These are phyloP conservation scores for Hydractinia echinata DNA, from an alignment of 30 jellyfish, hydroid and myxozoan species.

Conservation along the genomic window DNA sequence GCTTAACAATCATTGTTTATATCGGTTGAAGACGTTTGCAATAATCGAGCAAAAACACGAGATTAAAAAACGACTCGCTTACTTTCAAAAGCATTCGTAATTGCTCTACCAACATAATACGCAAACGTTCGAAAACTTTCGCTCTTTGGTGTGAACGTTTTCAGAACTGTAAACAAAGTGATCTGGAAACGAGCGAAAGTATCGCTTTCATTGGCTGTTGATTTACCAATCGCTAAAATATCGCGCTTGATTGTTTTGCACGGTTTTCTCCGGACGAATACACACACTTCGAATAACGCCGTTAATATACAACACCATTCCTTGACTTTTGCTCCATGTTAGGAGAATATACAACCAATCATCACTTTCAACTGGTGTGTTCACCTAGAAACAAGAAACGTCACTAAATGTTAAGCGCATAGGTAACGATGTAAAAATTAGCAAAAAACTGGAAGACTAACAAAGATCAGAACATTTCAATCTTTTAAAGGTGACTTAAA, in stretches of 20 bases:
- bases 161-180: constrained; percentile 34
- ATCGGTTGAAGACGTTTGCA: too few species aligned
- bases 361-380: constrained; percentile 6
- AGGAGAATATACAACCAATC: constrained; percentile 39
- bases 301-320: constrained; percentile 34
- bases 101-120: constrained; percentile 38
- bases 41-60: neutral
- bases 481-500: too few species aligned
- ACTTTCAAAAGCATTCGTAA: constrained; percentile 28
- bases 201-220: constrained; percentile 18
- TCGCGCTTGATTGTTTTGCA: neutral
- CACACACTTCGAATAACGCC: constrained; percentile 23
- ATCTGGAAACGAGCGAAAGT: constrained; percentile 30
- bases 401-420: too few species aligned
- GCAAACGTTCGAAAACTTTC: constrained; percentile 49
- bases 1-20: too few species aligned
- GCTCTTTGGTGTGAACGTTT: constrained; percentile 27
- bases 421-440: too few species aligned
- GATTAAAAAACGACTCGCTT: neutral
- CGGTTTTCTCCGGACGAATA: neutral
- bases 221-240: constrained; percentile 30
- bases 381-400: constrained; percentile 2
- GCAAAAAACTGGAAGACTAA: too few species aligned
- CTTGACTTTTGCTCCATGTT: constrained; percentile 45
- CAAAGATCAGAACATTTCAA: too few species aligned